A percentile compares a stretch with the other conserved stretches of the same genome.
phyloP scores from a whole-genome alignment of 2,797 vertebrate genomes.

The Loriculus beryllinus region DNA sequence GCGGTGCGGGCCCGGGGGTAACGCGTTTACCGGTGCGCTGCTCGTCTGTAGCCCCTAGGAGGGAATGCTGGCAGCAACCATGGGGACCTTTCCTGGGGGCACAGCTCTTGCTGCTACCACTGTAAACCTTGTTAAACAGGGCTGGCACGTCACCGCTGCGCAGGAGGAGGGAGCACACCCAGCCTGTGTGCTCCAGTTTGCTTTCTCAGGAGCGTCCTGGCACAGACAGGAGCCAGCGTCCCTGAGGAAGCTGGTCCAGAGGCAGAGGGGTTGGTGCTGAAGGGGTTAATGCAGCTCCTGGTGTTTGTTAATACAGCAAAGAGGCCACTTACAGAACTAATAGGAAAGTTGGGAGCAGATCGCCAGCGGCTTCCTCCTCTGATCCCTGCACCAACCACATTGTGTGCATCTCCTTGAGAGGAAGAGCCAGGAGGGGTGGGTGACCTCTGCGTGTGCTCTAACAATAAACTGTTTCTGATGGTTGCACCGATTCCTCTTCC shows the following conservation, averaged over 20 bases:
- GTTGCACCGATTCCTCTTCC: background rate
- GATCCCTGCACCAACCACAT: background rate
- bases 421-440: background rate
- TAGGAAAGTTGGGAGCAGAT: background rate
- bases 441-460: background rate
- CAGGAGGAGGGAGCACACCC: background rate
- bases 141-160: fast-evolving
- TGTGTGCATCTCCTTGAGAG: background rate
- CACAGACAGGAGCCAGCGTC: fast-evolving
- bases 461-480: slow-evolving; percentile 49
- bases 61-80: fast-evolving
- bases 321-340: background rate
- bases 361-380: background rate
- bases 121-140: fast-evolving
- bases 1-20: fast-evolving
- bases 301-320: fast-evolving
- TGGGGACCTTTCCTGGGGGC: background rate
- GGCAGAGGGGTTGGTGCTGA: background rate
- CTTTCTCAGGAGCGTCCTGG: fast-evolving
- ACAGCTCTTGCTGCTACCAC: fast-evolving
- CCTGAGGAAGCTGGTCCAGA: background rate
- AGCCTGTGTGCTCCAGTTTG: fast-evolving
- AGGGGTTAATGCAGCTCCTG: background rate
- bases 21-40: fast-evolving
- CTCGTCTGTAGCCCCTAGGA: fast-evolving